Base-by-base conservation (phyloP, 2,113 vertebrate genomes). In the Sander vitreus region DNA sequence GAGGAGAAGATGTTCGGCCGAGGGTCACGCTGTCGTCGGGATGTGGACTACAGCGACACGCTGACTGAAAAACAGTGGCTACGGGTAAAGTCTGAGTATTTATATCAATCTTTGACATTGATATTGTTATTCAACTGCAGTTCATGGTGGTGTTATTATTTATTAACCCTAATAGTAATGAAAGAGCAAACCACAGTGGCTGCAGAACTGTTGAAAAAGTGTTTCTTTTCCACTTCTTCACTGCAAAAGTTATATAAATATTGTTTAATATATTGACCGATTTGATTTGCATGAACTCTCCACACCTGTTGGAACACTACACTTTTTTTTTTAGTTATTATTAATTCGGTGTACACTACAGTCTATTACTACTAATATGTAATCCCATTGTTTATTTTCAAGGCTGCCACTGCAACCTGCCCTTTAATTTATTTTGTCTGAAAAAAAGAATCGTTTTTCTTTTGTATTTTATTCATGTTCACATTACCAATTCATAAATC, bases 21-120 rank as follows among this genome's bases (percentile, higher is more conserved):
- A 0, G 98, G 98, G 18, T 99, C 98, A 0, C 96, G 98, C 21
- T 97, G 97, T 76, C 97, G 98, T 5, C 97, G 98, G 84, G 98
- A 99, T 62, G 98, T 99, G 71, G 98, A 99, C 89, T 99, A 99
- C 96, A 99, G 98, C 0, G 98, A 99, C 88, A 96, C 98, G 0
- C 95, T 99, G 69, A 99, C 98, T 0, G 98, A 99, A 76, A 99
- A 99, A 76, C 98, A 99, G 87, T 99, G 98, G 98, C 96, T 99
- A 3, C 78, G 93, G 90, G 93, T 93, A 91, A 88, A 69, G 13
- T 48, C 53, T 65, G 51, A 74, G 14, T 1, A 18, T 15, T 6
- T 8, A 0, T n/a, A 0, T 19, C 5, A 27, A 5, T 14, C n/a
- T 16, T 21, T 75, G 51, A 57, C 15, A 53, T 30, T 25, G 4